phyloP scores from a whole-genome alignment of 1,140 invertebrate species.

The Hyles vespertilio region DNA sequence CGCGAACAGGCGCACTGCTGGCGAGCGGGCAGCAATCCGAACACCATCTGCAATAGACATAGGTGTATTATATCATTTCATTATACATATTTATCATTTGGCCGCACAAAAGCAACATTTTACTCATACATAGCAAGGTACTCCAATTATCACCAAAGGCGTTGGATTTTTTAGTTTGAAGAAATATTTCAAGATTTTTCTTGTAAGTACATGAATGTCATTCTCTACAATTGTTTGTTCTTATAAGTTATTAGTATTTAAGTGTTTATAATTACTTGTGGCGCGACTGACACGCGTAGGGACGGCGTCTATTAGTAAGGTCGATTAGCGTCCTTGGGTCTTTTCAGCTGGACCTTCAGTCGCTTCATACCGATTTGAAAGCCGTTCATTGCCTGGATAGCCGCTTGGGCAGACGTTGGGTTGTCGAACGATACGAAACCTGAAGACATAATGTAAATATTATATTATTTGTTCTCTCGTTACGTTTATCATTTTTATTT shows the following conservation, averaged over 20 bases:
- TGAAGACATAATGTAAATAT: conserved; percentile 60
- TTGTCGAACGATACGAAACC: conserved; percentile 99
- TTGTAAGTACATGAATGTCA: no score
- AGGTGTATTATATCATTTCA: conserved; percentile 6
- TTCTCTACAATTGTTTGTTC: no score
- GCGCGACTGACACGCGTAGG: conserved; percentile 42
- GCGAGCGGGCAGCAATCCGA: conserved; percentile 30
- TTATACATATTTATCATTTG: no score
- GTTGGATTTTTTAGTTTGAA: no score
- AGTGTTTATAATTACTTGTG: conserved; percentile 33
- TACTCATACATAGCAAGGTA: no score
- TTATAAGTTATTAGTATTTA: no score
- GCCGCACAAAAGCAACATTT: no score
- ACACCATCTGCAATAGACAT: conserved; percentile 43
- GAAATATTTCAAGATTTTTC: no score
- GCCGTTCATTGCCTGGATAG: conserved; percentile 99
- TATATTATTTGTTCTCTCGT: no score
- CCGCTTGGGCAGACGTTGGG: conserved; percentile 96
- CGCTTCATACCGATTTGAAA: conserved; percentile 99
- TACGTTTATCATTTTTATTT: no score
- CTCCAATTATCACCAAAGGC: no score
- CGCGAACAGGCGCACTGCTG: conserved; percentile 50
- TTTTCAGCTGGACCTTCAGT: conserved; percentile 99
- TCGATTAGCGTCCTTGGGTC: conserved; percentile 97
- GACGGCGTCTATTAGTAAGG: conserved; percentile 90